Evolutionary conservation across 2,797 vertebrate species (phyloP).

Genomic region (Setipinna tenuifilis): DNA sequence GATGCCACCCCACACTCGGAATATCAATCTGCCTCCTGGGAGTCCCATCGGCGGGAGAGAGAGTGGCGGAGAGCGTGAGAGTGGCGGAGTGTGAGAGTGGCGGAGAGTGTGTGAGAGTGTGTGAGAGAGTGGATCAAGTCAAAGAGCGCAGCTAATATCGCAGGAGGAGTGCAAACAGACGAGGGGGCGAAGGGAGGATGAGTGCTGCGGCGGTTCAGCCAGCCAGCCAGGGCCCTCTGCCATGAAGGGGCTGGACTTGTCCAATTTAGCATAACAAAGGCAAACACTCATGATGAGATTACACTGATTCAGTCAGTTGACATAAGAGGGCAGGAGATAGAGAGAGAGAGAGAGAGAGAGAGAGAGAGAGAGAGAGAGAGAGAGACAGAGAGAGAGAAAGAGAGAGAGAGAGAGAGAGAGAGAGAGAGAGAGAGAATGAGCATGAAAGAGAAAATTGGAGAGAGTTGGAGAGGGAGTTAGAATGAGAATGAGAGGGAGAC

Average conservation of each 20-base stretch:
- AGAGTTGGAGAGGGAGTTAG: background rate
- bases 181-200: no score
- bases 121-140: background rate
- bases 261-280: slow-evolving; percentile 51
- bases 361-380: slow-evolving; percentile 10
- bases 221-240: background rate
- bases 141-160: background rate
- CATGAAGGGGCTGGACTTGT: slow-evolving; percentile 35
- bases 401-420: slow-evolving; percentile 30
- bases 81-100: slow-evolving; percentile 35
- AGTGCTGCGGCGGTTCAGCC: no score
- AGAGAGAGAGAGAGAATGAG: slow-evolving; percentile 34
- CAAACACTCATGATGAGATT: slow-evolving; percentile 45
- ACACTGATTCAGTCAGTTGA: slow-evolving; percentile 27
- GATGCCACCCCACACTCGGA: slow-evolving; percentile 31
- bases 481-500: slow-evolving; percentile 23
- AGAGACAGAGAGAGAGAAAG: background rate
- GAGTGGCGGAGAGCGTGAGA: background rate
- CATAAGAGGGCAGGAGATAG: background rate
- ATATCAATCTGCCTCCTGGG: slow-evolving; percentile 39
- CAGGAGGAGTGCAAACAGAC: background rate
- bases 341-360: slow-evolving; percentile 39
- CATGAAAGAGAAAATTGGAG: slow-evolving; percentile 39
- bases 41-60: slow-evolving; percentile 24
- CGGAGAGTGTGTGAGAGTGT: no score